These are phyloP conservation scores for Coptodon bakossiorum DNA, from an alignment of 2,113 vertebrate species.

Conservation along the genomic window DNA sequence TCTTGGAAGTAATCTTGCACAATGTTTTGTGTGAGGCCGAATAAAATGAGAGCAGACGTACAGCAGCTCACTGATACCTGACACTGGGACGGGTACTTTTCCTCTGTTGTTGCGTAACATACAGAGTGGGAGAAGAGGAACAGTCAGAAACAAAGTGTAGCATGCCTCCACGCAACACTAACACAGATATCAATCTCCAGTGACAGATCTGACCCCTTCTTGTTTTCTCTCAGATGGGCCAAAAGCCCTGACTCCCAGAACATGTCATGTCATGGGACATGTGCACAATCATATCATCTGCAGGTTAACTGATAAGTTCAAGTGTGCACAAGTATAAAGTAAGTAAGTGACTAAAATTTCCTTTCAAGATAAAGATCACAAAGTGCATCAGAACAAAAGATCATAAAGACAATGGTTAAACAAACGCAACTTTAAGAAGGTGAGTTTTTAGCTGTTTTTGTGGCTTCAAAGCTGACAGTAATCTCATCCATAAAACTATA, in stretches of 20 bases:
- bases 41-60: conserved; percentile 40
- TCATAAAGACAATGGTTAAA: neutral
- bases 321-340: neutral
- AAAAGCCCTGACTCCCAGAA: neutral
- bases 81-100: conserved; percentile 34
- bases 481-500: neutral
- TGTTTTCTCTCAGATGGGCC: neutral
- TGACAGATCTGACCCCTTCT: neutral
- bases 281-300: neutral
- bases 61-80: conserved; percentile 17
- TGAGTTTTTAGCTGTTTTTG: neutral
- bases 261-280: neutral
- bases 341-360: neutral
- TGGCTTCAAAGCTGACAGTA: neutral
- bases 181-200: neutral
- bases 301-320: neutral
- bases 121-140: neutral
- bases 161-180: neutral
- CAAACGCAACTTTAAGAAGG: neutral
- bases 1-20: conserved; percentile 63
- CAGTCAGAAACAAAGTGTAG: neutral
- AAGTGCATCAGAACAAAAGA: neutral
- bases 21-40: conserved; percentile 39
- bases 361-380: neutral
- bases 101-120: conserved; percentile 33